Evolutionary conservation across 2,113 vertebrate species (phyloP).

Genomic region (Oxyura jamaicensis): DNA sequence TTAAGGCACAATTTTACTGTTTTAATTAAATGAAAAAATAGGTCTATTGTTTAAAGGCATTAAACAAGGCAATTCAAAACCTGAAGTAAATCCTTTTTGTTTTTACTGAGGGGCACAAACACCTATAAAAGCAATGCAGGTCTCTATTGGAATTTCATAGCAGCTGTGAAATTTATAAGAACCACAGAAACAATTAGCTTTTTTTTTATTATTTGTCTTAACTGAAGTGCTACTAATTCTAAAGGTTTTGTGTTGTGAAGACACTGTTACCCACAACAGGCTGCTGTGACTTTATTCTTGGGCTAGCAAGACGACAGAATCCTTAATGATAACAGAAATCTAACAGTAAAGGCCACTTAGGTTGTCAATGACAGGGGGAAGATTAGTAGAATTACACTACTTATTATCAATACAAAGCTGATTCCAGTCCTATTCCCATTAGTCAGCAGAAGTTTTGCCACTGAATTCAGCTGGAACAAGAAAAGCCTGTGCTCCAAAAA

Average conservation of each 20-base stretch:
- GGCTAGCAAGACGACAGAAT: not conserved
- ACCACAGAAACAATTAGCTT: conserved; percentile 46
- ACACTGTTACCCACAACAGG: not conserved
- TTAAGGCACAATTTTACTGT: conserved; percentile 72
- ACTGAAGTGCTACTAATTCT: not conserved
- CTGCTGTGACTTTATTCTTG: not conserved
- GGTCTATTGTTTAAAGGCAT: conserved; percentile 71
- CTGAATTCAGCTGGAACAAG: not conserved
- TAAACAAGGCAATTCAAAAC: conserved; percentile 73
- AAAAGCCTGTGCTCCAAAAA: not conserved
- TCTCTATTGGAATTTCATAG: conserved; percentile 77
- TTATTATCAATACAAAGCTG: not conserved
- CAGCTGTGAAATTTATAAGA: conserved; percentile 72
- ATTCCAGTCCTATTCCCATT: not conserved
- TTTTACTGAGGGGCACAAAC: conserved; percentile 70
- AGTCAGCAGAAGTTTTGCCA: not conserved
- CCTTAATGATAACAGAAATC: conserved; percentile 3
- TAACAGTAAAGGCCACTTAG: not conserved
- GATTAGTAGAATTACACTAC: not conserved
- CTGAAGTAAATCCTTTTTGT: conserved; percentile 14
- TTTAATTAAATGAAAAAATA: conserved; percentile 83
- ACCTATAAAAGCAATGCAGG: conserved; percentile 70
- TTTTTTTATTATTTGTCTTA: not conserved
- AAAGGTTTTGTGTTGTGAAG: not conserved
- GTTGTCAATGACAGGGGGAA: not conserved